Conservation (phyloP, 1,140 invertebrate genomes). For the Zaprionus inermis region DNA sequence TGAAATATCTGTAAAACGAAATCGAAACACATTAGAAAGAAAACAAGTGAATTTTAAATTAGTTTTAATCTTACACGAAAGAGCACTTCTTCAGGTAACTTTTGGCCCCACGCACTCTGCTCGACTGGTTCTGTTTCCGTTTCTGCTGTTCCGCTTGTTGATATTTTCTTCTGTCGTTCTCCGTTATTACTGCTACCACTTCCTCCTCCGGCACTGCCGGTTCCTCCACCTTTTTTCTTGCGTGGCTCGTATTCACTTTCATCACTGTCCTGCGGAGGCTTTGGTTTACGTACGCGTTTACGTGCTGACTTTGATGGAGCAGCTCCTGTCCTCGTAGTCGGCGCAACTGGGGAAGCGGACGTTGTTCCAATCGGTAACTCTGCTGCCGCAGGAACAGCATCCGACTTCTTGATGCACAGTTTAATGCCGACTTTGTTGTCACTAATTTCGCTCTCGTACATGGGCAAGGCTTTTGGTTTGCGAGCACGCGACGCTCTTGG, state of each 20-base stretch:
- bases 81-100: slow-evolving; percentile 88
- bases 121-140: slow-evolving; percentile 81
- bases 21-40: not conserved
- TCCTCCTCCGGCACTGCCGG: slow-evolving; percentile 20
- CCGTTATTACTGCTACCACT: slow-evolving; percentile 48
- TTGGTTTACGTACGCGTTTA: slow-evolving; percentile 85
- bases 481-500: slow-evolving; percentile 63
- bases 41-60: not conserved
- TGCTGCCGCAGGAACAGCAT: slow-evolving; percentile 43
- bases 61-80: slow-evolving; percentile 66
- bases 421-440: slow-evolving; percentile 88
- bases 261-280: slow-evolving; percentile 85
- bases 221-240: slow-evolving; percentile 70
- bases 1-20: slow-evolving; percentile 87
- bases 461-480: slow-evolving; percentile 74
- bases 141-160: slow-evolving; percentile 50
- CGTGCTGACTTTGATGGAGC: slow-evolving; percentile 65
- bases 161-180: slow-evolving; percentile 58
- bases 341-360: slow-evolving; percentile 18
- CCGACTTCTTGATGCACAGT: slow-evolving; percentile 87
- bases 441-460: slow-evolving; percentile 85
- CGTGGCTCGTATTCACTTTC: slow-evolving; percentile 85
- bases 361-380: slow-evolving; percentile 38
- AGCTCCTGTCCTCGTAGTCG: slow-evolving; percentile 21
- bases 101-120: slow-evolving; percentile 86